Evolutionary conservation across 2,113 vertebrate genomes (phyloP), one percentile per base, ranked within the genome.

Genomic region (Dunckerocampus dactyliophorus): DNA sequence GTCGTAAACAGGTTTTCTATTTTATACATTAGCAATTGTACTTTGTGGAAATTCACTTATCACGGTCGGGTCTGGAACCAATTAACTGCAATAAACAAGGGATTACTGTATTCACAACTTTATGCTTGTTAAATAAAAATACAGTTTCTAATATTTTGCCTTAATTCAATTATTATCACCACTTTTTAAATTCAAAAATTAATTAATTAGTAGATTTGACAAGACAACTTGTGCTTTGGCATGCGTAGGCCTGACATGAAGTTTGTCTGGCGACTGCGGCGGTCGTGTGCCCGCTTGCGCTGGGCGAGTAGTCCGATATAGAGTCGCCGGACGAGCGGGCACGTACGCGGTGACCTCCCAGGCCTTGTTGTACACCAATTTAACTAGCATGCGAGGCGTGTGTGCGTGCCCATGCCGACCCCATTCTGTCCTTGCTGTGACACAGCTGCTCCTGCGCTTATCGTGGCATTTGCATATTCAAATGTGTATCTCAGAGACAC

Each of bases 391-490:
- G 75, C 72, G 47, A 79, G 65, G n/a, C 34, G 3, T 4, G 53
- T 4, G 31, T 3, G 53, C 2, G 53, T 39, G 3, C 12, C 78
- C 74, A 58, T 19, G 67, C 60, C 72, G 87, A 89, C 87, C 85
- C 75, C 75, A 85, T 85, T 89, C 84, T 85, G 85, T 88, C 88
- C 86, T 81, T 71, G 79, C 86, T 82, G 75, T 62, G 80, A 79
- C 80, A 85, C 90, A 88, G 86, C 88, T 88, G 86, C 77, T 85
- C 69, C 61, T 46, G 65, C 62, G 71, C 67, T 72, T 67, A 67
- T 65, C 78, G 51, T 34, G 5, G 42, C 43, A 87, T 92, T 90
- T 90, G 80, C 83, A 91, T 91, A 87, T 82, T 78, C 68, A 82
- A 77, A 89, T 91, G 79, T 76, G 77, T 78, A 79, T 88, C 67